Base-by-base conservation (phyloP, 2,888 invertebrate genomes). In the Teleogryllus oceanicus region DNA sequence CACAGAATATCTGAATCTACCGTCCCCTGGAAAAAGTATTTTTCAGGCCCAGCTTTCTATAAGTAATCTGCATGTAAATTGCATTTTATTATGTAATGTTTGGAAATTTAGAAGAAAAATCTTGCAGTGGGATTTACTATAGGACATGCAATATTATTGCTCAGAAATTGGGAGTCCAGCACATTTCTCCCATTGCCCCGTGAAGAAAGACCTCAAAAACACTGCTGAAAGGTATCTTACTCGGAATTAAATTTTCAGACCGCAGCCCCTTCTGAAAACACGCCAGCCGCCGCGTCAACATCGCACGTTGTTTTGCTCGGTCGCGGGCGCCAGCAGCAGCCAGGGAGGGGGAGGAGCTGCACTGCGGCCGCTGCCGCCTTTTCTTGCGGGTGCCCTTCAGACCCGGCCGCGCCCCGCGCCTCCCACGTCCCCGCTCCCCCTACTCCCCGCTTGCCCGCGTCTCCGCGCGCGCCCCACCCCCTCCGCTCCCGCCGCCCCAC, bases 361-460 rank as follows among this genome's bases (percentile, higher is more conserved):
- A 37, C 37, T 37, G 37, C 37, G 37, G 37, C 62, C 62, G n/a
- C 62, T 62, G 13, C 62, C 62, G 13, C 62, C 62, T 62, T 62
- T 62, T 62, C 62, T 62, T 62, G 62, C n/a, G 62, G 62, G 62
- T n/a, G 62, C 62, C n/a, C 62, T 62, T 62, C n/a, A 62, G 8
- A 62, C 62, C 62, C 62, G 8, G 13, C 12, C 62, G 2, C 18
- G 18, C 62, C 62, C 62, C 62, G 3, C 62, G 24, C 24, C 24
- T 24, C 24, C 24, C 62, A 0, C 5, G 8, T 5, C 13, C 62
- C 37, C 37, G 8, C 8, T 1, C 8, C 37, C 37, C 8, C 37
- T 11, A 1, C 62, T 62, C 62, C 62, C 37, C 37, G 8, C 62
- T 1, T 12, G 4, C 62, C 62, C 16, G 62, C 62, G 16, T 11